Percentiles rank a stretch among this genome's conserved stretches.
Conservation (phyloP, 2,888 invertebrate species). For the Nysson spinosus region DNA sequence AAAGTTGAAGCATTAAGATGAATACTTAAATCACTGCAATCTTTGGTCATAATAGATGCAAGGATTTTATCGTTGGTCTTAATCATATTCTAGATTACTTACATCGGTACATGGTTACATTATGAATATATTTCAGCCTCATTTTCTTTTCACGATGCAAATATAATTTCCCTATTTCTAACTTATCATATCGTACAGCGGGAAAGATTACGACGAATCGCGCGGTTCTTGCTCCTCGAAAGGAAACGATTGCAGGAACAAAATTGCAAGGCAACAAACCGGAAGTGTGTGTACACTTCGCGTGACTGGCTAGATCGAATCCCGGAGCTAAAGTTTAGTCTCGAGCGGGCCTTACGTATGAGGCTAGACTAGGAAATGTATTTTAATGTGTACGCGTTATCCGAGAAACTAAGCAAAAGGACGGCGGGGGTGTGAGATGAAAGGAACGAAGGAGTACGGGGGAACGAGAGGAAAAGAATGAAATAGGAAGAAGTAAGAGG, state of each 20-base stretch:
- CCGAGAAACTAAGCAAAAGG: background rate
- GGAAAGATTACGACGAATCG: too few species aligned
- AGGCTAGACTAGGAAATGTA: slow-evolving; percentile 2
- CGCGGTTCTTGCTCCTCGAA: background rate
- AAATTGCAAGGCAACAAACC: slow-evolving; percentile 30
- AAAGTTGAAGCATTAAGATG: too few species aligned
- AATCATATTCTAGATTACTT: too few species aligned
- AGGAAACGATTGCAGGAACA: slow-evolving; percentile 34
- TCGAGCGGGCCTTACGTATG: background rate
- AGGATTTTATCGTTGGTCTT: too few species aligned
- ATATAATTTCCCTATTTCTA: background rate
- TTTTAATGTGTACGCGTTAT: background rate
- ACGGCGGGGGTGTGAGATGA: background rate
- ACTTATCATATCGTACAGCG: background rate
- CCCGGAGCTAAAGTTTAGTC: slow-evolving; percentile 15
- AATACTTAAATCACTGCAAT: too few species aligned
- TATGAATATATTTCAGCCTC: too few species aligned
- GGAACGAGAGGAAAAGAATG: slow-evolving; percentile 12
- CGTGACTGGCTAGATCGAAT: slow-evolving; percentile 36
- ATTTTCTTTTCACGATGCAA: background rate
- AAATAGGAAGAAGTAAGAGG: slow-evolving; percentile 32
- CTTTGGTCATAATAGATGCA: too few species aligned
- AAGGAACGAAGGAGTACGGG: background rate
- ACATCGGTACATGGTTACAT: too few species aligned
- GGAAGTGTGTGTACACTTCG: slow-evolving; percentile 42